These are phyloP conservation scores for Thalassoma bifasciatum DNA, from an alignment of 2,113 vertebrate genomes.

Conservation along the genomic window DNA sequence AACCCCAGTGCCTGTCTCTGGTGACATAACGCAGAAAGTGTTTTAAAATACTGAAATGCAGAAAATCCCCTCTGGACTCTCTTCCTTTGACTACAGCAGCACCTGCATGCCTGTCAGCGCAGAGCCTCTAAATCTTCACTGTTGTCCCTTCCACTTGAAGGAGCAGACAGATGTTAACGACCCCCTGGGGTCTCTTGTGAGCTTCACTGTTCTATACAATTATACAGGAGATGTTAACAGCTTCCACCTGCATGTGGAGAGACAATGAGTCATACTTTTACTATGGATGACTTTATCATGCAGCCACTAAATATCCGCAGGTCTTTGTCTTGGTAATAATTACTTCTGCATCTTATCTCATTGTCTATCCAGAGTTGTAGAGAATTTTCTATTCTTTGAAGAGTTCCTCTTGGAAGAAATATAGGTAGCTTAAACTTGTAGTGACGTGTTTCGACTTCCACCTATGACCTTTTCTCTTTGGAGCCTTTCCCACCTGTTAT, in stretches of 20 bases:
- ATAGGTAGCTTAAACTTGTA: no score
- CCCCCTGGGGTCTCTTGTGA: conserved; percentile 24
- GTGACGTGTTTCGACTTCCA: no score
- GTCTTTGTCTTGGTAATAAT: neutral
- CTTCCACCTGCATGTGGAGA: conserved; percentile 6
- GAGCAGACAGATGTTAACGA: conserved; percentile 43
- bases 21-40: conserved; percentile 11
- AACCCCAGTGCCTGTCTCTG: conserved; percentile 13
- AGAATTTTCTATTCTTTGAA: neutral
- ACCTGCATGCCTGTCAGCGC: conserved; percentile 41
- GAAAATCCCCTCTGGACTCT: conserved; percentile 20
- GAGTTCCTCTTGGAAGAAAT: neutral
- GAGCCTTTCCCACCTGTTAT: no score
- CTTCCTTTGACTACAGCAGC: conserved; percentile 36
- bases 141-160: conserved; percentile 38
- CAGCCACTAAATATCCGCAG: no score
- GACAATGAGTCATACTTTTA: conserved; percentile 13
- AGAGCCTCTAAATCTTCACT: conserved; percentile 26
- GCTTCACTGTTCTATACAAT: conserved; percentile 18
- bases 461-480: no score
- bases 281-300: neutral
- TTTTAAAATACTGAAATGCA: conserved; percentile 12
- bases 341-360: neutral
- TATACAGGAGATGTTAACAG: conserved; percentile 16
- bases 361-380: no score